phyloP scores from a whole-genome alignment of 2,113 vertebrate genomes.

The Bettongia penicillata region DNA sequence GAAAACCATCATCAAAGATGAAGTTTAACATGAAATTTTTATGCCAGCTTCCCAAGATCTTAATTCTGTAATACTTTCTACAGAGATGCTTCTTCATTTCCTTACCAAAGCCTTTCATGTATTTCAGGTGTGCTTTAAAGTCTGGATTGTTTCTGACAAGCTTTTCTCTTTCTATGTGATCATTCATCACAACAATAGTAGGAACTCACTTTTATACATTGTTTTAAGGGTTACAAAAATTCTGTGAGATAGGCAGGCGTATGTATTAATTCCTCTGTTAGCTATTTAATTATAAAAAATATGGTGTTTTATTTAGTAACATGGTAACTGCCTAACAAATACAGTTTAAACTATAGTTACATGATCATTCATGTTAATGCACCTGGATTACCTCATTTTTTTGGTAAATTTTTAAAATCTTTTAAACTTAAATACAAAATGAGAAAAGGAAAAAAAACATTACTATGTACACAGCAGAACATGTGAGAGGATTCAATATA shows the following conservation, averaged over 20 bases:
- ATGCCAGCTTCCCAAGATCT: background rate
- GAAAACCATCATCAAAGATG: background rate
- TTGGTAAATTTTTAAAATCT: background rate
- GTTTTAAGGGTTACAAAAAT: background rate
- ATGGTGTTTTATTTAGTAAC: constrained; percentile 77
- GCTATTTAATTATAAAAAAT: constrained; percentile 78
- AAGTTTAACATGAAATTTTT: background rate
- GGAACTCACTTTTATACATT: background rate
- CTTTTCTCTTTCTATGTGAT: background rate
- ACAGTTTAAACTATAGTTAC: constrained; percentile 72
- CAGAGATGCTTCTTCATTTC: background rate
- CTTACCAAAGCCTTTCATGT: background rate
- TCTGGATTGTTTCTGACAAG: background rate
- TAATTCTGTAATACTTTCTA: background rate
- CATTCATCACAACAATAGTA: background rate
- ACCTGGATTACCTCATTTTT: constrained; percentile 44
- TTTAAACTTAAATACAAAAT: background rate
- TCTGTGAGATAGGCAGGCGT: background rate
- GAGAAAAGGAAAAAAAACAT: background rate
- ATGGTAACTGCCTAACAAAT: constrained; percentile 75
- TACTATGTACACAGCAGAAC: background rate
- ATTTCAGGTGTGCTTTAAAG: background rate
- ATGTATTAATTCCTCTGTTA: constrained; percentile 25
- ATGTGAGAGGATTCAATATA: background rate
- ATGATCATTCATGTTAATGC: constrained; percentile 78